Base-by-base conservation (phyloP, 2,888 invertebrate species). In the Sabellastarte sp. region DNA sequence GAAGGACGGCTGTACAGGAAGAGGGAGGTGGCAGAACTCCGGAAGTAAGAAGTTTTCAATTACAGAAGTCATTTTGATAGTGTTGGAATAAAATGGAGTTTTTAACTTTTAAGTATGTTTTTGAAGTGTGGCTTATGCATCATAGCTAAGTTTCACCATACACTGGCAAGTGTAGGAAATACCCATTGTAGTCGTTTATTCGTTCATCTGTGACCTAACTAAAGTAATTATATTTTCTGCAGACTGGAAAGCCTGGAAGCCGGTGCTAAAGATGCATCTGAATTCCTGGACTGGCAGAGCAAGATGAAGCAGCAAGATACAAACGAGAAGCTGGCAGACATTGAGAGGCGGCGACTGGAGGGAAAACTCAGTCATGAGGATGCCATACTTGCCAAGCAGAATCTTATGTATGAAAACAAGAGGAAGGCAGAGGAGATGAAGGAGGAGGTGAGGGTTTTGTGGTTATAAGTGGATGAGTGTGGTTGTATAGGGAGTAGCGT, bases 351-450 rank as follows among this genome's bases (percentile, higher is more conserved):
- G n/a, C 67, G 80, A 4, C 74, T 84, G 32, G 76, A 74, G 63
- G 83, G 83, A 3, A 82, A 83, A 70, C 74, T 84, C 52, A 82
- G 81, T 63, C 79, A 82, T 66, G 84, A 84, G 66, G 84, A 84
- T 61, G 83, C 84, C 41, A 82, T 84, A 50, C 67, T 83, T 52
- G 83, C 84, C 3, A 68, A 78, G 61, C 77, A 80, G 65, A 77
- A 79, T 52, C 71, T 82, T 3, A 74, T 76, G 24, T 68, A 74
- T 53, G 78, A 79, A 31, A 84, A 84, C 65, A 76, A 75, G 63
- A 69, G 67, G 60, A 77, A 73, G 64, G 83, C 80, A n/a, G 41
- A 15, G 41, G 41, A 41, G 41, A 20, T 15, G 41, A 41, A 15
- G 41, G 41, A 41, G 41, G 41, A 41, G 41, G 41, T 20, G 41